Base-by-base conservation (phyloP, 2,888 invertebrate species). In the Cenopis cana region DNA sequence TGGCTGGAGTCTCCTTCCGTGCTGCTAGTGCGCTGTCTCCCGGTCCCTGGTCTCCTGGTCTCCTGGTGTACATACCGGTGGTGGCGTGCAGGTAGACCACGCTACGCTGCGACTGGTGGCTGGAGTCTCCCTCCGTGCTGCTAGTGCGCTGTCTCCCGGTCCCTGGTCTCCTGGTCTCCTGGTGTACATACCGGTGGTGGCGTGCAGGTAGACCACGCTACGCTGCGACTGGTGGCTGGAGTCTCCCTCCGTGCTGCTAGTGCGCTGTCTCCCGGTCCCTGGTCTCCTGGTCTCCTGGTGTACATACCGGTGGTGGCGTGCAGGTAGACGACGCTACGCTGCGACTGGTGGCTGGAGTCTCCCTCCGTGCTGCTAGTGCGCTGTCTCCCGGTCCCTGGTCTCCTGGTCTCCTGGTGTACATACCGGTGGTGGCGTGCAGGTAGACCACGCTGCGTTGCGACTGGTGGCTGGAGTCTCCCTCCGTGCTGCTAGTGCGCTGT, bases 371-470 rank as follows among this genome's bases (percentile, higher is more conserved):
- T 14, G 6, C 41, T 5, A 46, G 46, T n/a, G 46, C n/a, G n/a
- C 8, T 41, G 24, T 33, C 33, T 33, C 33, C 33, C n/a, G n/a
- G n/a, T n/a, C n/a, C n/a, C 33, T 8, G 33, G 33, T 2, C 4
- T 8, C 3, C 33, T 33, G 33, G 33, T 33, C 3, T 1, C 46
- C n/a, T 14, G n/a, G 46, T 46, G n/a, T n/a, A 46, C 46, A 5
- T 88, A 96, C 96, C 96, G 77, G 97, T 97, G 61, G 97, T 97
- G 66, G 97, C 97, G 82, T 97, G 97, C 65, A 97, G 93, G 83
- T 97, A 97, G 20, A 97, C 97, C 20, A 97, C 96, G 82, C 97
- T 97, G 81, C 97, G 94, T 84, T 97, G 97, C 68, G 97, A 97
- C 81, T 96, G 96, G 79, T 97, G 96, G 82, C 97, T 97, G 69